Evolutionary conservation across 2,113 vertebrate genomes (phyloP), one percentile per base, ranked within the genome.

Genomic region (Notarius quadriscutis): DNA sequence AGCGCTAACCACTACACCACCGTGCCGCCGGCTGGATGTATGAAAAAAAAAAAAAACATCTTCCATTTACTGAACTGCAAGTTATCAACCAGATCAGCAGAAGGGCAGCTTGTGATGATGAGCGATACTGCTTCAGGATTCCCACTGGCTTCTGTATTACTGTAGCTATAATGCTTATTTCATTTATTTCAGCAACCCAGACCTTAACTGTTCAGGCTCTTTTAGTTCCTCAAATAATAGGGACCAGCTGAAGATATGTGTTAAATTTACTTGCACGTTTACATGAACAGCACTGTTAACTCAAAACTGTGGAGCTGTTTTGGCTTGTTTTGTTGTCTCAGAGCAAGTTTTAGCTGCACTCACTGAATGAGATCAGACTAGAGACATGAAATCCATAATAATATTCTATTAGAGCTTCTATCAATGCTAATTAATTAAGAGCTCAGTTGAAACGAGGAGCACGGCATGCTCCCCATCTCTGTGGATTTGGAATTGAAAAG

Each of bases 351-450:
- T 63, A 71, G 41, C 79, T 86, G 30, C 11, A 41, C 41, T 62
- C 11, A 69, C 20, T 83, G 72, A 11, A 78, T 81, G 60, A 88
- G 41, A 65, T 62, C 48, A 86, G 58, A 77, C 41, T 58, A 41
- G 81, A 80, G 80, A 67, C 81, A 62, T 84, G 50, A 57, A 81
- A 48, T 65, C 51, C 57, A 60, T 86, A 69, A 55, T 74, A 75
- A 75, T 58, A 72, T 87, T 77, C 41, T 58, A 87, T 80, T 79
- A 86, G 63, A 87, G 85, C 41, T 86, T 78, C 74, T 84, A 84
- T 72, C 81, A 81, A 83, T 63, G 51, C 85, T 87, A 89, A 89
- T 89, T 89, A 89, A 89, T 89, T 87, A 89, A 89, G 81, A 83
- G 65, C 81, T 69, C 55, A 72, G 72, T 84, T 80, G 81, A 82